A percentile compares a stretch with the other conserved stretches of the same genome.
These are phyloP conservation scores for Laothoe populi DNA, from an alignment of 2,888 invertebrate species.

Conservation along the genomic window DNA sequence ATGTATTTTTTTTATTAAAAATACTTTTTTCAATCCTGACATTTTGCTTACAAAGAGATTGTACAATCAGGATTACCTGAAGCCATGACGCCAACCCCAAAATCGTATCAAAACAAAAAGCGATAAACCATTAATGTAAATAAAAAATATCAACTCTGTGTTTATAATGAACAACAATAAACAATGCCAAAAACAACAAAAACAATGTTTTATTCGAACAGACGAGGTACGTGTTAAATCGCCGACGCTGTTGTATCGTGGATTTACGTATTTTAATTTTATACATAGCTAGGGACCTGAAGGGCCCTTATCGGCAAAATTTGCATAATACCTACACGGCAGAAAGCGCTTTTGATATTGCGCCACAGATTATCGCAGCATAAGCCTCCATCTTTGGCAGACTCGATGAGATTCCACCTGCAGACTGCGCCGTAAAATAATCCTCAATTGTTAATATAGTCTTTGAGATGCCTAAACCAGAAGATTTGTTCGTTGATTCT, in stretches of 20 bases:
- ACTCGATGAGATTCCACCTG: constrained; percentile 55
- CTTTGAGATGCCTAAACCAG: constrained; percentile 10
- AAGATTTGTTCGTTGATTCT: not conserved
- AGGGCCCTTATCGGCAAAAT: constrained; percentile 64
- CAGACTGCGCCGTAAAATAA: constrained; percentile 23
- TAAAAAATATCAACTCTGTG: not conserved
- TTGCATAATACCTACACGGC: constrained; percentile 71
- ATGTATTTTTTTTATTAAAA: no score
- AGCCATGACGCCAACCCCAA: no score
- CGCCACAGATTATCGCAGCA: constrained; percentile 64
- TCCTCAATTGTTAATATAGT: constrained; percentile 16
- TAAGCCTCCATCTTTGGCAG: constrained; percentile 60
- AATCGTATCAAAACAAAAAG: no score
- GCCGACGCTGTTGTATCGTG: not conserved
- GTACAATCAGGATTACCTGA: no score
- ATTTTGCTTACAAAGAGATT: no score
- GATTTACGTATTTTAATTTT: constrained; percentile 62
- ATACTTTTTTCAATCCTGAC: no score
- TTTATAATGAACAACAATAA: not conserved
- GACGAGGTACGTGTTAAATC: constrained; percentile 5
- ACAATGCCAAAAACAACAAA: not conserved
- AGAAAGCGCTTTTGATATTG: constrained; percentile 66
- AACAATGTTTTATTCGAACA: constrained; percentile 2
- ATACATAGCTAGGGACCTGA: constrained; percentile 50
- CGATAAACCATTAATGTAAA: no score